These are phyloP conservation scores for Andrena chrysosceles DNA, from an alignment of 2,888 invertebrate genomes.

Conservation along the genomic window DNA sequence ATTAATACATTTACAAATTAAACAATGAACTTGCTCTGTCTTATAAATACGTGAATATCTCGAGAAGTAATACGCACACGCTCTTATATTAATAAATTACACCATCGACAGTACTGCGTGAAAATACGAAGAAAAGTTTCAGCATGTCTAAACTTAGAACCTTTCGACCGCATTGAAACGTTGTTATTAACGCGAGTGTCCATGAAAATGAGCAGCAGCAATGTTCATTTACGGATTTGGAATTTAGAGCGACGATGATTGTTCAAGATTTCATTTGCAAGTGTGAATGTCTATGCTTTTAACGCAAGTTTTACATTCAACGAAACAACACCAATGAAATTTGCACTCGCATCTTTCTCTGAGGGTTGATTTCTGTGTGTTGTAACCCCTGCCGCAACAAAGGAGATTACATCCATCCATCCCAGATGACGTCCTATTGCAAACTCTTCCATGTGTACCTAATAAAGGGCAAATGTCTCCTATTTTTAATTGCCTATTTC, in stretches of 20 bases:
- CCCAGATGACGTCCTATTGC: conserved; percentile 90
- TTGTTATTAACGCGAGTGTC: not conserved
- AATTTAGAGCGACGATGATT: not conserved
- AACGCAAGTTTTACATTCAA: conserved; percentile 95
- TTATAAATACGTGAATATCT: conserved; percentile 4
- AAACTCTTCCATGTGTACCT: conserved; percentile 90
- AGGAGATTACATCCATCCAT: conserved; percentile 94
- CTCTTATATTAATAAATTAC: conserved; percentile 7
- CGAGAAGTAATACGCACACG: not conserved
- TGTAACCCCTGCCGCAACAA: conserved; percentile 97
- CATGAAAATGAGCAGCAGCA: not conserved
- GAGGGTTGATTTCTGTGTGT: conserved; percentile 91
- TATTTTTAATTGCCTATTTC: not conserved
- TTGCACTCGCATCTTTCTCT: conserved; percentile 95
- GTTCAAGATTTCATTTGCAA: conserved; percentile 89
- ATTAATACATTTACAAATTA: conserved; percentile 25
- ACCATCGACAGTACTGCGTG: not conserved
- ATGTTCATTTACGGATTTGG: not conserved
- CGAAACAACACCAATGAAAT: conserved; percentile 98
- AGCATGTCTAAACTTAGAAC: not conserved
- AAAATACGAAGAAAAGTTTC: not conserved
- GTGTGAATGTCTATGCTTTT: conserved; percentile 92
- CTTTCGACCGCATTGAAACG: not conserved
- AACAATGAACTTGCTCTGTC: not conserved
- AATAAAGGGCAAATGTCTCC: conserved; percentile 42